These are phyloP conservation scores for Xiphorhynchus erythropygius DNA, from an alignment of 2,797 vertebrate species.

Conservation along the genomic window DNA sequence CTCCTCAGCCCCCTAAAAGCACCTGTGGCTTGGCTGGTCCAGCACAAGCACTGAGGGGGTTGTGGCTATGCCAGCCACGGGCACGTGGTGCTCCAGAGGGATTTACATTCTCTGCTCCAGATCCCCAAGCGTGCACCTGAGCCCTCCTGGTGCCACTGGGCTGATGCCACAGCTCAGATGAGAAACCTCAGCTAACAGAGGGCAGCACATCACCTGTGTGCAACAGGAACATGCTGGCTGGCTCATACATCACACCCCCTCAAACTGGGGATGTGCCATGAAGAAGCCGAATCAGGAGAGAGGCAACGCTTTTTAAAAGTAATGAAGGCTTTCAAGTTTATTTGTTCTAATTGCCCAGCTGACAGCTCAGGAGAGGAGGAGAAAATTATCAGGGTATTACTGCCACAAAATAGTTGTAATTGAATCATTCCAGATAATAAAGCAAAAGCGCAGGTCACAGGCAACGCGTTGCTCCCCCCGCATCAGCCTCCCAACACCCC, in stretches of 20 bases:
- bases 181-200: not conserved
- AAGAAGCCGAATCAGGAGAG: not conserved
- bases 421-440: conserved; percentile 34
- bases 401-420: not conserved
- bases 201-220: rapidly evolving
- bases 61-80: not conserved
- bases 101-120: rapidly evolving
- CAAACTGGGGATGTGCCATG: not conserved
- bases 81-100: not conserved
- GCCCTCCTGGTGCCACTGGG: rapidly evolving
- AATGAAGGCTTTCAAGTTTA: not conserved
- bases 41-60: not conserved
- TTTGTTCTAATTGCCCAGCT: conserved; percentile 42
- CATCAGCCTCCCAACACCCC: not conserved
- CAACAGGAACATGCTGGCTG: rapidly evolving
- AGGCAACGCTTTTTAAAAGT: not conserved
- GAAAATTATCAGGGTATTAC: not conserved
- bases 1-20: not conserved
- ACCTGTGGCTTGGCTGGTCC: not conserved
- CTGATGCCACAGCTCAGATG: not conserved
- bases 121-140: not conserved
- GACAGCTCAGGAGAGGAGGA: not conserved
- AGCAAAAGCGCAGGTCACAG: not conserved
- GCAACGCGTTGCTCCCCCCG: rapidly evolving
- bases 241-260: not conserved